A percentile compares a stretch with the other conserved stretches of the same genome.
These are phyloP conservation scores for Poeciliopsis turrubarensis DNA, from an alignment of 2,113 vertebrate species.

Conservation along the genomic window DNA sequence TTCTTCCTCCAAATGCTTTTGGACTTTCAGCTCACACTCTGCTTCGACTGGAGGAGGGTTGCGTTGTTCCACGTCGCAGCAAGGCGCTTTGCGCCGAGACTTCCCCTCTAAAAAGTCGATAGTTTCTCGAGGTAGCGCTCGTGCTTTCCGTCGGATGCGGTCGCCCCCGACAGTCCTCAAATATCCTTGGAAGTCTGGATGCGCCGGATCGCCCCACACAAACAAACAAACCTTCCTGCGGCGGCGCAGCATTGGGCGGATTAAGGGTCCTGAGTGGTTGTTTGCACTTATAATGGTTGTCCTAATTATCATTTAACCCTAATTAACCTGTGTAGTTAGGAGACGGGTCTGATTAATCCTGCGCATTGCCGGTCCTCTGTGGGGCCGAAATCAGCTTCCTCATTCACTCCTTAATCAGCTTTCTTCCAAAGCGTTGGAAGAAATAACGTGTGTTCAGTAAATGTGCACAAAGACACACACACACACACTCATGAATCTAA, in stretches of 20 bases:
- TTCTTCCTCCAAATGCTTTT: not conserved
- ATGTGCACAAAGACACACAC: not conserved
- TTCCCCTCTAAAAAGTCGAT: conserved; percentile 22
- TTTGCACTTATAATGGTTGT: conserved; percentile 73
- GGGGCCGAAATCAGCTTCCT: conserved; percentile 67
- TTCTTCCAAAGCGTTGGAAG: conserved; percentile 47
- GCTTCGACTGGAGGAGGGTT: conserved; percentile 4
- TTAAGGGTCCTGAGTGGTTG: conserved; percentile 69
- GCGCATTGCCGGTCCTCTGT: conserved; percentile 66
- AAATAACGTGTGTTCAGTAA: conserved; percentile 30
- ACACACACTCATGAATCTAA: conserved; percentile 20
- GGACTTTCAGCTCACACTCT: not conserved
- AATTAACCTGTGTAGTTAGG: conserved; percentile 78
- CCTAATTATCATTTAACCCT: conserved; percentile 83
- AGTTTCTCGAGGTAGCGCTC: conserved; percentile 5
- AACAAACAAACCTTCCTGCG: conserved; percentile 52
- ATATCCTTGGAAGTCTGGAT: conserved; percentile 3
- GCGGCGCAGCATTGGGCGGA: conserved; percentile 54
- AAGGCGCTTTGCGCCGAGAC: not conserved
- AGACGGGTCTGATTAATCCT: conserved; percentile 69
- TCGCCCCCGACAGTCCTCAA: not conserved
- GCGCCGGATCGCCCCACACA: conserved; percentile 17
- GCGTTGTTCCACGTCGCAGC: not conserved
- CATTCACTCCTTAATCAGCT: conserved; percentile 73
- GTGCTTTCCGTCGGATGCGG: not conserved